Conservation (phyloP, 2,797 vertebrate species). For the Semaprochilodus insignis region DNA sequence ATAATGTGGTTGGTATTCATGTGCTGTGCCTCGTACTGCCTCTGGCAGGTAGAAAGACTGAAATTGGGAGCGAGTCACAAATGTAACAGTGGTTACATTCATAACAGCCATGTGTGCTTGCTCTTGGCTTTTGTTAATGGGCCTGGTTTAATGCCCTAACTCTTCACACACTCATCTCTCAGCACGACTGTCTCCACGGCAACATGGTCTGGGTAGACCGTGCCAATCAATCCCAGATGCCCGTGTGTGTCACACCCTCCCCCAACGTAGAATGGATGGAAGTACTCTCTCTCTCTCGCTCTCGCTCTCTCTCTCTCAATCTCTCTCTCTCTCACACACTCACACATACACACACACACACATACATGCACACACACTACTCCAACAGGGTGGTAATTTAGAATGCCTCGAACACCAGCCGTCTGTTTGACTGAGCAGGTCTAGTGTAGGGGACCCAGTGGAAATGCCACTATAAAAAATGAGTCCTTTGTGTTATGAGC, state of each 20-base stretch:
- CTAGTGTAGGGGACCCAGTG: slow-evolving; percentile 40
- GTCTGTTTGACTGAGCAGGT: slow-evolving; percentile 41
- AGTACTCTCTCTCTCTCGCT: neutral
- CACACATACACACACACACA: too few relatives aligned
- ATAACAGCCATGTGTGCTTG: neutral
- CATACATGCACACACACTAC: slow-evolving; percentile 21
- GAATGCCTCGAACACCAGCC: slow-evolving; percentile 38
- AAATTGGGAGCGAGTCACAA: neutral
- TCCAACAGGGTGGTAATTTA: slow-evolving; percentile 46
- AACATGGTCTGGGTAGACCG: slow-evolving; percentile 47
- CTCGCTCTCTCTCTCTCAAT: neutral
- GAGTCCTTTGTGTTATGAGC: slow-evolving; percentile 69
- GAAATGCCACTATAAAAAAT: slow-evolving; percentile 69
- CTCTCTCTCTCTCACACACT: neutral
- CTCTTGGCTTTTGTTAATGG: slow-evolving; percentile 50
- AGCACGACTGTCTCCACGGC: slow-evolving; percentile 49
- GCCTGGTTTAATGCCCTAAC: slow-evolving; percentile 51
- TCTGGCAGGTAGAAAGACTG: neutral
- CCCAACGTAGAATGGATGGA: neutral
- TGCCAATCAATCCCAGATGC: slow-evolving; percentile 58
- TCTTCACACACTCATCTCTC: slow-evolving; percentile 44
- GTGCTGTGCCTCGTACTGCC: neutral
- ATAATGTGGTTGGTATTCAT: neutral
- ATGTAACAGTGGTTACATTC: neutral
- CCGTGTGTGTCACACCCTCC: neutral